phyloP scores from a whole-genome alignment of 92 coral and sea anemone species.

The Chrysogorgia sp. region DNA sequence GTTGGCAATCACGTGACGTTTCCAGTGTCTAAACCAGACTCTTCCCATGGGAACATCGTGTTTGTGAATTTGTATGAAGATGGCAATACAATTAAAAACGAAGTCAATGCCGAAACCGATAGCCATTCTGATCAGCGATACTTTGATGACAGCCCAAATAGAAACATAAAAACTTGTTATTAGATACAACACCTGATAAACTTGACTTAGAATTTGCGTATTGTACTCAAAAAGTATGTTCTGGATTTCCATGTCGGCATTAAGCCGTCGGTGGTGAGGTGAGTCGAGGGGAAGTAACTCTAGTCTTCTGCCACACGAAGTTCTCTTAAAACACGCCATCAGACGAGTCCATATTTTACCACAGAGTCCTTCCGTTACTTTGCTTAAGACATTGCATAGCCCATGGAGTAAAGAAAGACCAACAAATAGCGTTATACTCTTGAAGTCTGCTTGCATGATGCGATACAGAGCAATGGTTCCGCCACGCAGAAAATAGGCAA shows the following conservation, averaged over 20 bases:
- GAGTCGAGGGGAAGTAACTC: constrained; percentile 23
- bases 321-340: constrained; percentile 33
- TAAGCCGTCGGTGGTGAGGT: constrained; percentile 73
- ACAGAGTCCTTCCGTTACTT: constrained; percentile 66
- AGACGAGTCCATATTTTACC: constrained; percentile 47
- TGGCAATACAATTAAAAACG: constrained; percentile 62
- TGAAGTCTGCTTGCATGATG: constrained; percentile 72
- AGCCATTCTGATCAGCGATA: constrained; percentile 49
- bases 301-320: constrained; percentile 31
- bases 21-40: constrained; percentile 66
- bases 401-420: constrained; percentile 71
- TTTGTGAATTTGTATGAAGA: constrained; percentile 50
- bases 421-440: constrained; percentile 51
- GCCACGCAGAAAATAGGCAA: constrained; percentile 51
- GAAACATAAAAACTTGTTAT: not conserved
- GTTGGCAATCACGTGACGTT: constrained; percentile 49
- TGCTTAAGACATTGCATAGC: constrained; percentile 55
- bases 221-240: constrained; percentile 67
- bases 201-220: not conserved
- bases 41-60: constrained; percentile 57
- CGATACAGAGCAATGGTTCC: constrained; percentile 58
- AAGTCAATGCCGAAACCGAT: constrained; percentile 70
- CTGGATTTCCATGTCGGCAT: constrained; percentile 79
- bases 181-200: not conserved
- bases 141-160: constrained; percentile 2